Evolutionary conservation across 2,888 invertebrate species (phyloP).

Genomic region (Hirtodrosophila histrioides): DNA sequence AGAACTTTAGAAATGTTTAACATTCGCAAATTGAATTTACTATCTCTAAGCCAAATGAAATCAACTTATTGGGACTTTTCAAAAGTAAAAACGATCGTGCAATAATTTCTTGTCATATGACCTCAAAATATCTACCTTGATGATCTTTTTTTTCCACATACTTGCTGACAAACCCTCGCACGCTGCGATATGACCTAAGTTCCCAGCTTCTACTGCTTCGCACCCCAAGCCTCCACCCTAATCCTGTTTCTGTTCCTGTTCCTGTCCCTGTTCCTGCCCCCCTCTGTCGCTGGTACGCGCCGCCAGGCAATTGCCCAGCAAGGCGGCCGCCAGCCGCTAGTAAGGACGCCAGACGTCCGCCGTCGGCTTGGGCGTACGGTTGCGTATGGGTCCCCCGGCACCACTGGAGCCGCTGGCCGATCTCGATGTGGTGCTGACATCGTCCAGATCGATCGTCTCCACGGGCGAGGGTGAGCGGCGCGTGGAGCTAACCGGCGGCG

Average conservation of each 20-base stretch:
- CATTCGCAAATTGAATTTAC: too few species aligned
- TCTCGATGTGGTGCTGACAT: conserved; percentile 79
- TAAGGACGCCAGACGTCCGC: conserved; percentile 93
- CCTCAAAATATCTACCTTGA: background rate
- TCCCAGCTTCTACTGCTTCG: conserved; percentile 15
- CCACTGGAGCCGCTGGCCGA: conserved; percentile 70
- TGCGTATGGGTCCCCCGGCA: conserved; percentile 80
- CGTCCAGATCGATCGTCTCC: conserved; percentile 82
- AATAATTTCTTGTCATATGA: background rate
- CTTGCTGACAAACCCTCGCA: conserved; percentile 40
- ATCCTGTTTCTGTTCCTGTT: background rate
- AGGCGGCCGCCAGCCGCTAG: conserved; percentile 84
- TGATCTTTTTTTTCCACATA: background rate
- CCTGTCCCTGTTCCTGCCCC: background rate
- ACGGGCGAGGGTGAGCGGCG: conserved; percentile 87
- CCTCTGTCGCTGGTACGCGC: conserved; percentile 33
- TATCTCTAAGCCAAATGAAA: too few species aligned
- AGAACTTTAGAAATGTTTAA: too few species aligned
- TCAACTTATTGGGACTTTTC: too few species aligned
- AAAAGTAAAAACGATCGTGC: background rate
- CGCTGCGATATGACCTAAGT: conserved; percentile 55
- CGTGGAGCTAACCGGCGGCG: conserved; percentile 84
- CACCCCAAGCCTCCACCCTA: background rate
- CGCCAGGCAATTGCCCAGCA: conserved; percentile 71
- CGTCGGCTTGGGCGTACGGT: conserved; percentile 84